Evolutionary conservation across 2,888 invertebrate species (phyloP), one percentile per base, ranked within the genome.

Genomic region (Hypercompe scribonia): DNA sequence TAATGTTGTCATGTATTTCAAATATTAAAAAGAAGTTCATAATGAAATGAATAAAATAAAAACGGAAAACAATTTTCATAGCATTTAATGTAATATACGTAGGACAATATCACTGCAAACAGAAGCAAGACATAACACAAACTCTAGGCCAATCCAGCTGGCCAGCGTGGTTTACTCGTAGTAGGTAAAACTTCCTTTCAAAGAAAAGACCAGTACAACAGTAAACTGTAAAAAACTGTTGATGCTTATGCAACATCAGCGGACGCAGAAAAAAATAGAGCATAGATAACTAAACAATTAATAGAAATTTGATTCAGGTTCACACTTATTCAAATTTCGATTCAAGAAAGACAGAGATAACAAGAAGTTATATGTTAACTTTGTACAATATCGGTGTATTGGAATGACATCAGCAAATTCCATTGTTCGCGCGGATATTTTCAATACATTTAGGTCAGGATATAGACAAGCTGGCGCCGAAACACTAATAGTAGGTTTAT

Each of bases 381-480:
- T 18, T 42, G 46, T 64, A 31, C 46, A 58, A n/a, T 36, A 34
- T 50, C 50, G n/a, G 24, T 67, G 46, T 54, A 70, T 21, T 50
- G 46, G 28, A 58, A 42, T 69, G 73, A 65, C 69, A 65, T 65
- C 36, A 69, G 39, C 39, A 65, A 50, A 68, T 64, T 64, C 67
- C 70, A 75, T 72, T 39, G 71, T 75, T 68, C 67, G 74, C 64
- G 72, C 42, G 33, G 68, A 65, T 28, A 74, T n/a, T 76, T 82
- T 79, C 66, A 73, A 76, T 72, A 72, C 77, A 79, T 81, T 76
- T 73, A 76, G 84, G 84, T 82, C 81, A 83, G 67, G 70, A 68
- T 46, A 72, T 69, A 83, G 84, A 83, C 81, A 74, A 77, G 67
- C 36, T 5, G 82, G 74, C 79, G 76, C 74, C 84, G 66, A 71